Evolutionary conservation across 2,888 invertebrate species (phyloP).

Genomic region (Invenusta paracnida): DNA sequence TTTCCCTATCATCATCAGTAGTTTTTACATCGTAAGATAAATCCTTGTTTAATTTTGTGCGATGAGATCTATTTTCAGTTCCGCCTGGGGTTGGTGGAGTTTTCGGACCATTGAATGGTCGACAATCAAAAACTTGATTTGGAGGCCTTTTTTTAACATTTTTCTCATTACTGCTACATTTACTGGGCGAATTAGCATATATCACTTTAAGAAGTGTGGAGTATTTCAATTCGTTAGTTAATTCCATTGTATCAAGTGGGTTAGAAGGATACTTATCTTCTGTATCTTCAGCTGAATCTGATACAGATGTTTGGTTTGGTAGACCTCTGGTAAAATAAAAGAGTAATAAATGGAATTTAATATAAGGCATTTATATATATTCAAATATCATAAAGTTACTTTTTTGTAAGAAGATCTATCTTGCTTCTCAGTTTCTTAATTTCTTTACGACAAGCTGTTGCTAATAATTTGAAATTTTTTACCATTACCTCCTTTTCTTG

Average conservation of each 20-base stretch:
- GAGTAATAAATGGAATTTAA: too few species aligned
- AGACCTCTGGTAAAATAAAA: background rate
- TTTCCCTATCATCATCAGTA: background rate
- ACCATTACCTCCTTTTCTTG: background rate
- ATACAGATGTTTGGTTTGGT: background rate
- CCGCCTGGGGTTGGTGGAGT: background rate
- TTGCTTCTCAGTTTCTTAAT: background rate
- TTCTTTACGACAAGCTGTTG: background rate
- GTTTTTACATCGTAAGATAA: background rate
- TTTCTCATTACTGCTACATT: background rate
- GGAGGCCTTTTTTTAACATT: background rate
- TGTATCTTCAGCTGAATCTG: background rate
- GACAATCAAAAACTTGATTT: background rate
- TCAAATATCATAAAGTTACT: too few species aligned
- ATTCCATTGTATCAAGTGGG: background rate
- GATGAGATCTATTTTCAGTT: background rate
- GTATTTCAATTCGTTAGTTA: background rate
- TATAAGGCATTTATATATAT: too few species aligned
- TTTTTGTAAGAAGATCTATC: background rate
- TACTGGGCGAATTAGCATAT: background rate
- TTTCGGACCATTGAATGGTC: background rate
- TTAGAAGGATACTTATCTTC: background rate
- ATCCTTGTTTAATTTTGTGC: background rate
- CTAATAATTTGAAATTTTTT: background rate
- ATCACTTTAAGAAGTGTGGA: background rate